These are phyloP conservation scores for Megalops atlanticus DNA, from an alignment of 2,113 vertebrate species.

Conservation along the genomic window DNA sequence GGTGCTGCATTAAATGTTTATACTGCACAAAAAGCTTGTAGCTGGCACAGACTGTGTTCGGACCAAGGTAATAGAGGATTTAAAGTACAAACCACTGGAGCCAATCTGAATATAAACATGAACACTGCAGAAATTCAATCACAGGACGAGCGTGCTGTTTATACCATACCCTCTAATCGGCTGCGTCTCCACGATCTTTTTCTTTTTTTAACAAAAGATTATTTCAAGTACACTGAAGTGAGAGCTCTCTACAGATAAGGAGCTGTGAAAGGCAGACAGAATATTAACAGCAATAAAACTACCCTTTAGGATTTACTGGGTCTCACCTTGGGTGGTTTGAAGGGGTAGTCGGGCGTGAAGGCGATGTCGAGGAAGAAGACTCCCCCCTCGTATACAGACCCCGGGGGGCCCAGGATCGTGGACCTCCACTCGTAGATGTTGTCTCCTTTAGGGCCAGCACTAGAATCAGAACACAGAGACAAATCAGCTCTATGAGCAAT, in stretches of 20 bases:
- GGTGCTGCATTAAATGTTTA: too few species aligned
- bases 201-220: background rate
- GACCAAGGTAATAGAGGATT: background rate
- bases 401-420: constrained; percentile 95
- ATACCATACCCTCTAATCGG: background rate
- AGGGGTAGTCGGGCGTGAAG: constrained; percentile 98
- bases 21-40: background rate
- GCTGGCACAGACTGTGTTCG: background rate
- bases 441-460: constrained; percentile 98
- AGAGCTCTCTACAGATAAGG: constrained; percentile 13
- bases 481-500: background rate
- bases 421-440: constrained; percentile 99
- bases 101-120: background rate
- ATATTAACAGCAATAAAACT: background rate
- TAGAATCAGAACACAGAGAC: constrained; percentile 63
- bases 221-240: background rate
- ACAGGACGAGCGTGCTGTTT: background rate
- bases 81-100: background rate
- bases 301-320: background rate
- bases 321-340: constrained; percentile 97
- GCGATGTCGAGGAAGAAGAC: constrained; percentile 99
- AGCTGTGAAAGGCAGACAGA: background rate
- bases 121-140: background rate
- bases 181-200: background rate
- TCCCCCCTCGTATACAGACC: constrained; percentile 97